Evolutionary conservation across 2,888 invertebrate species (phyloP).

Genomic region (Cosmorhoe ocellata): DNA sequence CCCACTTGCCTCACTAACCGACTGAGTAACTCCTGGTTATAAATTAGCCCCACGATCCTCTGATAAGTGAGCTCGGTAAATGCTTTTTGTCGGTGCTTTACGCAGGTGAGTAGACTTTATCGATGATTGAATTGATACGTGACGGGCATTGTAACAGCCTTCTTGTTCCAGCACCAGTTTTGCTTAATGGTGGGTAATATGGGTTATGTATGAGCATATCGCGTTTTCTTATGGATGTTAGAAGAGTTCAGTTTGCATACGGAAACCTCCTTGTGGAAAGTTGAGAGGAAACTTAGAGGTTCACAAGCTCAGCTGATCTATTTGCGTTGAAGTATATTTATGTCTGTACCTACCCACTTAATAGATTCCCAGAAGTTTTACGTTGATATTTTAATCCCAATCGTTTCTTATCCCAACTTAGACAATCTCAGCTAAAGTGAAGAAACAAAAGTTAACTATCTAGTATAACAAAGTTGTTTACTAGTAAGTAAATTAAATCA

Average conservation of each 20-base stretch:
- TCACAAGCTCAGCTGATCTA: no score
- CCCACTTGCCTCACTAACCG: conserved; percentile 54
- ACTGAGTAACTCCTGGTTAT: conserved; percentile 76
- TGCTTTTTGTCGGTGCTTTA: conserved; percentile 68
- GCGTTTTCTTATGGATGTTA: conserved; percentile 19
- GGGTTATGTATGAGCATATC: conserved; percentile 21
- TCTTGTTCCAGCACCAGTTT: conserved; percentile 36
- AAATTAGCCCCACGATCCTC: conserved; percentile 73
- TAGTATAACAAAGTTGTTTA: no score
- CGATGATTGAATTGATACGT: conserved; percentile 73
- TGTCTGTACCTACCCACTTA: no score
- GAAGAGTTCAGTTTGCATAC: conserved; percentile 11
- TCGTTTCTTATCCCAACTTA: no score
- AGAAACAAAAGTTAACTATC: no score
- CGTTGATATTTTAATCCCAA: no score
- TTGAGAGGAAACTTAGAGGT: neutral
- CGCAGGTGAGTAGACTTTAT: conserved; percentile 75
- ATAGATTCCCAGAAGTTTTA: no score
- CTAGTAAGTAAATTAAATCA: no score
- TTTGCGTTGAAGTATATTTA: no score
- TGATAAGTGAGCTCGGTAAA: conserved; percentile 71
- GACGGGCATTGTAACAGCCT: conserved; percentile 62
- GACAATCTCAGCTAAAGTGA: no score
- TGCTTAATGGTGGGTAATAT: conserved; percentile 34
- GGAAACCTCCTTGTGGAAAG: neutral